phyloP scores from a whole-genome alignment of 2,797 vertebrate genomes.

The Acropternis orthonyx region DNA sequence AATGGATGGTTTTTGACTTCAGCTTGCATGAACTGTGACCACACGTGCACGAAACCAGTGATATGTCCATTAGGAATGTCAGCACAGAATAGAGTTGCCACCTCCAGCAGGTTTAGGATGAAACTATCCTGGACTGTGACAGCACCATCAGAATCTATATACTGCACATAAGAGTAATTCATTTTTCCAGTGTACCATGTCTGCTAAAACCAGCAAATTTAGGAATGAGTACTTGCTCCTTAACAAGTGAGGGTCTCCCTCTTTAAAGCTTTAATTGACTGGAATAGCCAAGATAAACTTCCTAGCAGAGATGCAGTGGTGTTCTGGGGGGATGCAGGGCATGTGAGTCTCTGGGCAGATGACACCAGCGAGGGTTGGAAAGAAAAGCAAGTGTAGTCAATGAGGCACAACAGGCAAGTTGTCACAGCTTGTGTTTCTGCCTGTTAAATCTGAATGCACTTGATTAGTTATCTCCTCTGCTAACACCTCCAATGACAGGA shows the following conservation, averaged over 20 bases:
- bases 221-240: neutral
- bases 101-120: neutral
- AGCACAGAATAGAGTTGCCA: neutral
- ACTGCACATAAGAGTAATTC: neutral
- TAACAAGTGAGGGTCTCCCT: slow-evolving; percentile 31
- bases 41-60: neutral
- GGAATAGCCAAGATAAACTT: slow-evolving; percentile 72
- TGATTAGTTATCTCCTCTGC: slow-evolving; percentile 78
- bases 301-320: slow-evolving; percentile 68
- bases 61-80: neutral
- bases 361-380: neutral
- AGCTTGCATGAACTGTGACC: neutral
- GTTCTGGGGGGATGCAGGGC: slow-evolving; percentile 60
- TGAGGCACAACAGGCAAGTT: slow-evolving; percentile 76
- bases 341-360: slow-evolving; percentile 42
- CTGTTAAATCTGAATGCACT: slow-evolving; percentile 85
- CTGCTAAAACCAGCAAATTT: neutral
- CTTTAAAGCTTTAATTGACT: slow-evolving; percentile 51
- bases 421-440: slow-evolving; percentile 85
- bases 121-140: neutral
- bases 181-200: neutral
- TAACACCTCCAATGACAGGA: neutral
- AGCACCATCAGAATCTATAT: neutral
- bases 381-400: slow-evolving; percentile 50
- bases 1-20: neutral